Evolutionary conservation across 92 coral and sea anemone genomes (phyloP).

Genomic region (Desmophyllum pertusum): DNA sequence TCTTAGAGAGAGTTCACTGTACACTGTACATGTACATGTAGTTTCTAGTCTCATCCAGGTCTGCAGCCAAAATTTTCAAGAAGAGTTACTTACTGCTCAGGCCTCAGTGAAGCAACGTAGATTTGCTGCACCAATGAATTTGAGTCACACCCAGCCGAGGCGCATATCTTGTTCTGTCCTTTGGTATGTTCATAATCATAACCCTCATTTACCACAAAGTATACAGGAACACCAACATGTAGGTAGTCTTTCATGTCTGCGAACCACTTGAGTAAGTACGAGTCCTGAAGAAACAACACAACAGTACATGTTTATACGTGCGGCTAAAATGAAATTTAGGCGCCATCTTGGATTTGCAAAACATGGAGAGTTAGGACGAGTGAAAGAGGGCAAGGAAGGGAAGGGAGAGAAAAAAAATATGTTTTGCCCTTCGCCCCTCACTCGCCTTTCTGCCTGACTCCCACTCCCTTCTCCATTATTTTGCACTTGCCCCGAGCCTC

Average conservation of each 20-base stretch:
- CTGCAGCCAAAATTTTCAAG: no score
- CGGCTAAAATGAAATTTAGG: not conserved
- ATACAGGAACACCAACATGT: constrained; percentile 90
- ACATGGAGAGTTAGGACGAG: no score
- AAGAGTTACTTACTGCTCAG: constrained; percentile 58
- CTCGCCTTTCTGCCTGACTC: no score
- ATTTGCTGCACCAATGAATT: constrained; percentile 84
- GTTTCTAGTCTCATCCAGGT: no score
- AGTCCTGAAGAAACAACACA: constrained; percentile 62
- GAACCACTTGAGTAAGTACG: constrained; percentile 86
- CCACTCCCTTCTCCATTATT: no score
- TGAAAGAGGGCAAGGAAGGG: no score
- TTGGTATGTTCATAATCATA: constrained; percentile 67
- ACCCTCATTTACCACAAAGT: constrained; percentile 83
- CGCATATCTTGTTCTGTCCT: constrained; percentile 82
- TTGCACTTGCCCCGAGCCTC: no score
- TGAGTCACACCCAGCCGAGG: constrained; percentile 76
- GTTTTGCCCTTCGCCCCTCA: no score
- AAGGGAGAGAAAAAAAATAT: no score
- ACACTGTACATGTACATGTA: no score
- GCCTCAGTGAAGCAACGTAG: constrained; percentile 66
- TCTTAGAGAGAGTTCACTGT: no score
- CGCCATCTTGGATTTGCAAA: no score
- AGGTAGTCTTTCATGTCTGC: constrained; percentile 71
- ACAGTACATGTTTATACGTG: not conserved